Evolutionary conservation across 30 jellyfish, hydroid and myxozoan genomes (phyloP).

Genomic region (Turritopsis dohrnii): DNA sequence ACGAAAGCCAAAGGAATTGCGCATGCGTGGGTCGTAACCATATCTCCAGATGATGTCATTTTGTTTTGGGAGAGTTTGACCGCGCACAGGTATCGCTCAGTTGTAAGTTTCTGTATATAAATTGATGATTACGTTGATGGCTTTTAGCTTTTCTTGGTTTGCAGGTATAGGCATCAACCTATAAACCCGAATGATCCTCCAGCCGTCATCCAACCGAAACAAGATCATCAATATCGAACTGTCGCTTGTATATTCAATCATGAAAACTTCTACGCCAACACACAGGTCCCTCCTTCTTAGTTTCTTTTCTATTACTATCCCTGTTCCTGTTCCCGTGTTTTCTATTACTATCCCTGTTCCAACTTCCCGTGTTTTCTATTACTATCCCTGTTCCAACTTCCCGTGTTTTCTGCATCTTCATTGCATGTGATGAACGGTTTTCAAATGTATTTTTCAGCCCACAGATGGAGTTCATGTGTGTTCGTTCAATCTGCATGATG

Average conservation of each 20-base stretch:
- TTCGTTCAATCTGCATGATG: conserved; percentile 55
- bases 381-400: background rate
- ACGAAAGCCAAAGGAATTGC: conserved; percentile 62
- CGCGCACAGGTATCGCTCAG: conserved; percentile 60
- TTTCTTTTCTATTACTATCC: too few relatives aligned
- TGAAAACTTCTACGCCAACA: conserved; percentile 63
- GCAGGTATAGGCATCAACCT: conserved; percentile 62
- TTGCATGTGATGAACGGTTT: too few relatives aligned
- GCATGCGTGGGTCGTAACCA: conserved; percentile 86
- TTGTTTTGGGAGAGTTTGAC: conserved; percentile 87
- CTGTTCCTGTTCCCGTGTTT: too few relatives aligned
- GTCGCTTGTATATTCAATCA: conserved; percentile 79
- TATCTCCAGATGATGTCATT: conserved; percentile 52
- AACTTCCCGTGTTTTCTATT: too few relatives aligned
- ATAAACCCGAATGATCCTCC: conserved; percentile 78
- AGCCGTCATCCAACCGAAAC: conserved; percentile 42
- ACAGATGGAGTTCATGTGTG: conserved; percentile 67
- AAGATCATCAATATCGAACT: conserved; percentile 55
- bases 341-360: too few relatives aligned
- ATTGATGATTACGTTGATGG: background rate
- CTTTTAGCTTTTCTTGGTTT: background rate
- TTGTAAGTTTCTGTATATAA: background rate
- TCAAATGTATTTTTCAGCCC: conserved; percentile 47
- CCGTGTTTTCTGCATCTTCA: background rate
- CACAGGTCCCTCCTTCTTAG: conserved; percentile 58